Conservation (phyloP, 2,113 vertebrate species). For the Scytalopus superciliaris region DNA sequence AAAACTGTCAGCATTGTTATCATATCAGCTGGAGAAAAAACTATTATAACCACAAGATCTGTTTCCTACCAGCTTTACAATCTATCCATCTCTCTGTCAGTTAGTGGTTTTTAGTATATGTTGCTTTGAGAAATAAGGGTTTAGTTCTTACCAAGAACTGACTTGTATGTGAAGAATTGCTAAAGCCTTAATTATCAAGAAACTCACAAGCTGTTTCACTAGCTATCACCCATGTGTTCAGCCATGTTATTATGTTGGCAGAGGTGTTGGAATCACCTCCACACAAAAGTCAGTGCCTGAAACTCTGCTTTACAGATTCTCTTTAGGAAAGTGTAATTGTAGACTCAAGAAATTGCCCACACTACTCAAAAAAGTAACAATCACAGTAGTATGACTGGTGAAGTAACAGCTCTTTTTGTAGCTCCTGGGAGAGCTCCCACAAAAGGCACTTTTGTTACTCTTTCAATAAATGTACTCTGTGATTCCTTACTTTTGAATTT, state of each 20-base stretch:
- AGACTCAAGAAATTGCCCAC: background rate
- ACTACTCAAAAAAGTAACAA: background rate
- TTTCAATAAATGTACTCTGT: background rate
- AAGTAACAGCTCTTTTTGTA: background rate
- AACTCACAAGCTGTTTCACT: background rate
- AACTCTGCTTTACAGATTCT: background rate
- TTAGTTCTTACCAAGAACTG: background rate
- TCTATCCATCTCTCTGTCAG: background rate
- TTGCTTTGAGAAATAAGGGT: background rate
- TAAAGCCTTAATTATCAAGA: background rate
- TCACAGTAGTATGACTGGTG: background rate
- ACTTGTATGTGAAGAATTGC: background rate
- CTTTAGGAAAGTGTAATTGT: background rate
- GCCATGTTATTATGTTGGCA: background rate
- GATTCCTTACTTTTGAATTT: slow-evolving; percentile 6
- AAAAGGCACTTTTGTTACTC: background rate
- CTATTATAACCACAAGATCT: background rate
- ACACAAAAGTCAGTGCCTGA: background rate
- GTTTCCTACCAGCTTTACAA: background rate
- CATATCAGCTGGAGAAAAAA: background rate
- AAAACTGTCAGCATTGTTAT: background rate
- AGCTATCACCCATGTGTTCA: background rate
- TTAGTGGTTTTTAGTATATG: background rate
- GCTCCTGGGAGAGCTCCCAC: background rate
- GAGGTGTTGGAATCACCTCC: background rate